Evolutionary conservation across 1,140 invertebrate species (phyloP).

Genomic region (Bombyx mandarina): DNA sequence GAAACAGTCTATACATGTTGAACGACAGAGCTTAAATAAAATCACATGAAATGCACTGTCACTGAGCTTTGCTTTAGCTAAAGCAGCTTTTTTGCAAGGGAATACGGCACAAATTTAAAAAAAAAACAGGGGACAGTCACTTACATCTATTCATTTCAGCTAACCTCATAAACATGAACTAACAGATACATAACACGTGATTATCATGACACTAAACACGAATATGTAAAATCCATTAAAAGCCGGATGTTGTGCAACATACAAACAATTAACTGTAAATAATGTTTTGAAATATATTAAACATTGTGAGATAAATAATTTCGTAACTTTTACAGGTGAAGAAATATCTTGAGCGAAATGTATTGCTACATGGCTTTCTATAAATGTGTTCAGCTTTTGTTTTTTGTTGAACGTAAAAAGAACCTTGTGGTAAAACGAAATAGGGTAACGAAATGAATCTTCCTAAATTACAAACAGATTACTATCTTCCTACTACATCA

Average conservation of each 20-base stretch:
- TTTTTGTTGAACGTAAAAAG: conserved; percentile 38
- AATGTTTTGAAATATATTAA: conserved; percentile 1
- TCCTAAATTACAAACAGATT: too few relatives aligned
- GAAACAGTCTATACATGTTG: conserved; percentile 43
- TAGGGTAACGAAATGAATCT: conserved; percentile 1
- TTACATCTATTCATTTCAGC: background rate
- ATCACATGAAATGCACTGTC: conserved; percentile 12
- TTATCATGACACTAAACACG: conserved; percentile 12
- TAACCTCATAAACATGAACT: conserved; percentile 16
- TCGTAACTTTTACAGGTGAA: conserved; percentile 54
- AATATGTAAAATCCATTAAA: conserved; percentile 37
- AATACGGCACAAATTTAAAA: background rate
- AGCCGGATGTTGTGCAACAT: conserved; percentile 31
- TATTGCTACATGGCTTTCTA: conserved; percentile 36
- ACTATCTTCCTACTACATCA: too few relatives aligned
- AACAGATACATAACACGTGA: conserved; percentile 19
- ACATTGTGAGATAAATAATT: conserved; percentile 11
- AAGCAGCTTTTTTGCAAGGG: conserved; percentile 46
- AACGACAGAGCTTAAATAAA: conserved; percentile 4
- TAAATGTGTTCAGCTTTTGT: conserved; percentile 58
- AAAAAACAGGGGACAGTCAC: too few relatives aligned
- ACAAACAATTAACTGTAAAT: conserved; percentile 14
- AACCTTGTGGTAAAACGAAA: conserved; percentile 20
- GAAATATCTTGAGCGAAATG: conserved; percentile 28
- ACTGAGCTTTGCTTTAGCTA: conserved; percentile 48